These are phyloP conservation scores for Carcina quercana DNA, from an alignment of 2,888 invertebrate genomes.

Conservation along the genomic window DNA sequence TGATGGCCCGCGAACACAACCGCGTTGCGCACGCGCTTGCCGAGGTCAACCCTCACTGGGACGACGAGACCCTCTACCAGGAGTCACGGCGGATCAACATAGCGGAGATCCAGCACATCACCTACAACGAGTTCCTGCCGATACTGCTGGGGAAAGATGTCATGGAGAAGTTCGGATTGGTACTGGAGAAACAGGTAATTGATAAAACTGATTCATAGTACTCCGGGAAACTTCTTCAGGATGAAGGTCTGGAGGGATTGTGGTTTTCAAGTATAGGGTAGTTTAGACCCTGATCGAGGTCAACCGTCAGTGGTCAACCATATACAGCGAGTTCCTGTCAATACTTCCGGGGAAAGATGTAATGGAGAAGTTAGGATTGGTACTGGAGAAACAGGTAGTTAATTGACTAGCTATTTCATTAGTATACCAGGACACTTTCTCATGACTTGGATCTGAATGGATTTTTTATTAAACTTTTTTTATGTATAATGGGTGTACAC, in stretches of 20 bases:
- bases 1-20: slow-evolving; percentile 95
- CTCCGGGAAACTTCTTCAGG: too few species aligned
- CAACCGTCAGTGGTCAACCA: too few species aligned
- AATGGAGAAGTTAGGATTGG: slow-evolving; percentile 92
- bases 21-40: slow-evolving; percentile 84
- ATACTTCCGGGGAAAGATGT: slow-evolving; percentile 92
- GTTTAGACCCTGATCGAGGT: too few species aligned
- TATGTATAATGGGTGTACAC: too few species aligned
- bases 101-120: slow-evolving; percentile 91
- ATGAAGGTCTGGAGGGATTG: too few species aligned
- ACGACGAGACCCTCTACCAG: slow-evolving; percentile 93
- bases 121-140: slow-evolving; percentile 92
- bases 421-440: too few species aligned
- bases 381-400: slow-evolving; percentile 83
- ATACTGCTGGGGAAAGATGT: slow-evolving; percentile 92
- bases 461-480: too few species aligned
- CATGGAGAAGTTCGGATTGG: slow-evolving; percentile 92
- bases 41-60: slow-evolving; percentile 93
- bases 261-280: too few species aligned
- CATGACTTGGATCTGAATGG: too few species aligned
- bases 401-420: background rate
- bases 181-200: slow-evolving; percentile 83
- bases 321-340: slow-evolving; percentile 92
- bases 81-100: slow-evolving; percentile 89
- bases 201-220: too few species aligned